Conservation (phyloP, 2,888 invertebrate genomes). For the Coleophora flavipennella region DNA sequence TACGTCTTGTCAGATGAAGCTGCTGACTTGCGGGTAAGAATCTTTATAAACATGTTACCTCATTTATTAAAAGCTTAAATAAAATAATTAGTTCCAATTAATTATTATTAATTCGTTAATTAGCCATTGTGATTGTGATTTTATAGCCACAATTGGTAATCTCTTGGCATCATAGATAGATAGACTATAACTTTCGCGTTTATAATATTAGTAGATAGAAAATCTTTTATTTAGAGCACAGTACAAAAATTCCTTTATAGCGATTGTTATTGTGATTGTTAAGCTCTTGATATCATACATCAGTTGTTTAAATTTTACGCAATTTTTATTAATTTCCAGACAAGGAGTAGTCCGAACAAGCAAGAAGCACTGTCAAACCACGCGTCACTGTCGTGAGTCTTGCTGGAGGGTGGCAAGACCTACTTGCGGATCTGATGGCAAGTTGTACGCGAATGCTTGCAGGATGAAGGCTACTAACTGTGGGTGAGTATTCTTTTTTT, state of each 20-base stretch:
- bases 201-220: too few relatives aligned
- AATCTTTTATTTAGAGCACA: too few relatives aligned
- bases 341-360: conserved; percentile 90
- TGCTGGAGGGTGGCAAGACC: conserved; percentile 92
- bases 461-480: conserved; percentile 94
- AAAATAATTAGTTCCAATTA: neutral
- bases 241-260: too few relatives aligned
- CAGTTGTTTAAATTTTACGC: too few relatives aligned
- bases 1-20: conserved; percentile 96
- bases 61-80: neutral
- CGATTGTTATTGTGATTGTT: too few relatives aligned
- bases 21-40: conserved; percentile 87
- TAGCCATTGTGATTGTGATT: too few relatives aligned
- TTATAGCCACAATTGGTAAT: too few relatives aligned
- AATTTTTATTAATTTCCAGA: conserved; percentile 50
- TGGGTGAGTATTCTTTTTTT: conserved; percentile 70
- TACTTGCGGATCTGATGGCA: conserved; percentile 91
- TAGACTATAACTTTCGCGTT: too few relatives aligned
- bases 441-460: conserved; percentile 90
- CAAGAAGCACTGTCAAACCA: conserved; percentile 93
- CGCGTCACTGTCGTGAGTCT: conserved; percentile 90
- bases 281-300: too few relatives aligned
- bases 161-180: too few relatives aligned
- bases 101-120: too few relatives aligned
- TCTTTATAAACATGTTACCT: conserved; percentile 2